A percentile compares a stretch with the other conserved stretches of the same genome.
These are phyloP conservation scores for Pycnomerus fuliginosus DNA, from an alignment of 2,888 invertebrate species.

Conservation along the genomic window DNA sequence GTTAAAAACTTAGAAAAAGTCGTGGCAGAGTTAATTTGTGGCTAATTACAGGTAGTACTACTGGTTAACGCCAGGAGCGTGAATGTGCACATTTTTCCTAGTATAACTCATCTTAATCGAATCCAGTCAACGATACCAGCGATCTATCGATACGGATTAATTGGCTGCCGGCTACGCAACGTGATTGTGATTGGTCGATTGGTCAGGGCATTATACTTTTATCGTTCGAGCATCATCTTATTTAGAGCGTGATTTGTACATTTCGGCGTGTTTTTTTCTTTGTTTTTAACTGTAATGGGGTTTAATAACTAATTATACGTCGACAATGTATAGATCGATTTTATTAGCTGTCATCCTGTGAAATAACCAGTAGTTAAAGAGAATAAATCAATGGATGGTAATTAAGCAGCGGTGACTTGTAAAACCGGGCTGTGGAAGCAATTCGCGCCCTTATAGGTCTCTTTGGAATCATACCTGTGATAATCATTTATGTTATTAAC, in stretches of 20 bases:
- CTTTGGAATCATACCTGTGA: no score
- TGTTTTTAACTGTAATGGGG: constrained; percentile 27
- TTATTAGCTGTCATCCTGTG: constrained; percentile 29
- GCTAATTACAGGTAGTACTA: constrained; percentile 44
- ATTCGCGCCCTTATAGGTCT: no score
- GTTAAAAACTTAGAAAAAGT: no score
- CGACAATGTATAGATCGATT: constrained; percentile 19
- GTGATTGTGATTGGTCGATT: constrained; percentile 47
- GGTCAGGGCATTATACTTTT: constrained; percentile 42
- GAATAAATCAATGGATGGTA: constrained; percentile 24
- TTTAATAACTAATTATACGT: constrained; percentile 28
- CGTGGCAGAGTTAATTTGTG: constrained; percentile 19
- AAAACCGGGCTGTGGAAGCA: no score
- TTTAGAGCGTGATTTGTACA: constrained; percentile 42
- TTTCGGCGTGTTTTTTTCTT: constrained; percentile 26
- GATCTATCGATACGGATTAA: constrained; percentile 48
- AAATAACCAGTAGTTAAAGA: constrained; percentile 30
- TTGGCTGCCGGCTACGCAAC: constrained; percentile 49
- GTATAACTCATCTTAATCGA: constrained; percentile 50
- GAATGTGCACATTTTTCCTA: constrained; percentile 46
- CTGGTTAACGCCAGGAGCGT: constrained; percentile 47
- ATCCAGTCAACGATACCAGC: constrained; percentile 42
- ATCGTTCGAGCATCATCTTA: constrained; percentile 44
- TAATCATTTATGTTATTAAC: no score
- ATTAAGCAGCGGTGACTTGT: constrained; percentile 25